Base-by-base conservation (phyloP, 2,113 vertebrate genomes). In the Uropsilus gracilis region DNA sequence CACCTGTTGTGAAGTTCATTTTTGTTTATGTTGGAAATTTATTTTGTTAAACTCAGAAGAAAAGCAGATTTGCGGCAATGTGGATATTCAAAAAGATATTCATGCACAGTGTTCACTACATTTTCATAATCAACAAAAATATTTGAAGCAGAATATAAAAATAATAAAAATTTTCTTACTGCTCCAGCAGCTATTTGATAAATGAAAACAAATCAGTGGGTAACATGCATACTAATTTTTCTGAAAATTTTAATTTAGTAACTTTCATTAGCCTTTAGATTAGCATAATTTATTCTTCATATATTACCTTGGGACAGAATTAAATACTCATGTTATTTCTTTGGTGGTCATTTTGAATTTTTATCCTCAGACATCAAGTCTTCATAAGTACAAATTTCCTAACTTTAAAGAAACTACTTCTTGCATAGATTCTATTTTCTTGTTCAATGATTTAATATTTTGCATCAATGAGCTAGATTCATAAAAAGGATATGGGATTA, bases 391-490 rank as follows among this genome's bases (percentile, higher is more conserved):
- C 12, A 93, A 80, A 88, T 96, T 86, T 95, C 39, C 72, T 96
- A 93, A 30, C 50, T 80, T 77, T 90, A 85, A 95, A 75, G 90
- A 93, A 97, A 95, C 57, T 82, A 90, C 34, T 46, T 97, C 97
- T 97, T 97, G 96, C 97, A 96, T 97, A 93, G 91, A 97, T 95
- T 96, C 97, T 90, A 97, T 97, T 97, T 97, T 97, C 97, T 97
- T 97, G 95, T 96, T 96, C 96, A 97, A 66, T 96, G 96, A 77
- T 96, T 97, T 96, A 96, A 97, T 97, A 97, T 96, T 97, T 97
- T 97, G 97, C 97, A 97, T 86, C 97, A 97, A 89, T 96, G 95
- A 97, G 12, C 81, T 96, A 93, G 91, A 97, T 87, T 96, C 85
- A 86, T 94, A 48, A 89, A 88, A 90, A 96, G 81, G 91, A 96